Conservation (phyloP, 2,113 vertebrate species). For the Elephas maximus region DNA sequence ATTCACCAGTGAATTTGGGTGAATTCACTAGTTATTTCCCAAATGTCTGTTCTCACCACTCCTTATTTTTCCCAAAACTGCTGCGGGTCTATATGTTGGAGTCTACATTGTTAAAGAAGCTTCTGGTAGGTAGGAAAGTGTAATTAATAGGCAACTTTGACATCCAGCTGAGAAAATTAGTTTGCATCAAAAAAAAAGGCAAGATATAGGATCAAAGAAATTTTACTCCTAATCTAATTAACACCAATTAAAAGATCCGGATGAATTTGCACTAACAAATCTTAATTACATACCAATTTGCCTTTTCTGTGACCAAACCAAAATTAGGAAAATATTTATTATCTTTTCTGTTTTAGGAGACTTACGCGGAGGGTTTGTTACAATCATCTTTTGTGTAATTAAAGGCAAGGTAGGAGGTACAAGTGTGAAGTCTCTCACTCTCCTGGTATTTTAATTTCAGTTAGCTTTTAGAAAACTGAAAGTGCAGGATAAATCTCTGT, state of each 20-base stretch:
- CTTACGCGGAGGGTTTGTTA: constrained; percentile 81
- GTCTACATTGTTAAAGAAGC: constrained; percentile 75
- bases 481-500: constrained; percentile 62
- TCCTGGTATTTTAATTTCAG: constrained; percentile 70
- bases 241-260: constrained; percentile 95
- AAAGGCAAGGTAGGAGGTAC: constrained; percentile 61
- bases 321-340: constrained; percentile 82
- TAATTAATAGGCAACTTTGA: constrained; percentile 93
- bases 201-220: constrained; percentile 92
- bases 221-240: constrained; percentile 95
- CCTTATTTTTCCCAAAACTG: constrained; percentile 63
- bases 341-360: constrained; percentile 85
- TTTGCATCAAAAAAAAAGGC: constrained; percentile 93
- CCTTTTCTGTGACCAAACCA: constrained; percentile 86
- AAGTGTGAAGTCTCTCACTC: constrained; percentile 81
- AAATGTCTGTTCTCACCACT: constrained; percentile 61
- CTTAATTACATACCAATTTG: constrained; percentile 94
- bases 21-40: constrained; percentile 47
- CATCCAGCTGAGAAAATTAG: constrained; percentile 93
- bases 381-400: constrained; percentile 84
- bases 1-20: constrained; percentile 27
- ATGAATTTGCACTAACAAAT: constrained; percentile 92
- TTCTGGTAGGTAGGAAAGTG: constrained; percentile 91
- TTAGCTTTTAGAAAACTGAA: constrained; percentile 76
- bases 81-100: constrained; percentile 61